Evolutionary conservation across 1,140 invertebrate species (phyloP).

Genomic region (Aporrectodea caliginosa): DNA sequence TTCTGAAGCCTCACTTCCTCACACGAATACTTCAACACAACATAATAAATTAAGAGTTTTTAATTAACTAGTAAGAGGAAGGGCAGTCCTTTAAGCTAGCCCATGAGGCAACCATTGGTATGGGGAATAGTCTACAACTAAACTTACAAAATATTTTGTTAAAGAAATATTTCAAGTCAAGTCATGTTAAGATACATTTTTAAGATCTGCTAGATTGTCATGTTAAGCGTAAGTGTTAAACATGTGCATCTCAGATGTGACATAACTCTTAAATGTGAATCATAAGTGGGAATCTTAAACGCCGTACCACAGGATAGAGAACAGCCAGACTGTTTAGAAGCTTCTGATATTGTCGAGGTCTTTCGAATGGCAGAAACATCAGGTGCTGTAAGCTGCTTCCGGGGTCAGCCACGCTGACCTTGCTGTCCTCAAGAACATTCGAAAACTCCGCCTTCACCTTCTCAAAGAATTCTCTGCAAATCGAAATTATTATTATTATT

Average conservation of each 20-base stretch:
- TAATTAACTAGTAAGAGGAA: background rate
- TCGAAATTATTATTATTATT: too few relatives aligned
- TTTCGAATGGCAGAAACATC: constrained; percentile 40
- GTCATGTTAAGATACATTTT: too few relatives aligned
- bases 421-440: constrained; percentile 33
- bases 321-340: constrained; percentile 37
- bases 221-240: too few relatives aligned
- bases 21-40: constrained; percentile 39
- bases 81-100: too few relatives aligned
- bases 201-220: too few relatives aligned
- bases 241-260: too few relatives aligned
- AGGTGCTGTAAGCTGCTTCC: constrained; percentile 36
- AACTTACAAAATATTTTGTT: too few relatives aligned
- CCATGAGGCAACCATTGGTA: too few relatives aligned
- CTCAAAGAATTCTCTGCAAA: constrained; percentile 39
- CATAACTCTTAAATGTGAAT: too few relatives aligned
- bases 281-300: too few relatives aligned
- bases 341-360: constrained; percentile 39
- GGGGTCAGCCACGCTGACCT: constrained; percentile 36
- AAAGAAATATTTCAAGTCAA: too few relatives aligned
- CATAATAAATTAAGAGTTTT: background rate
- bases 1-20: constrained; percentile 61
- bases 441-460: constrained; percentile 32
- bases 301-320: constrained; percentile 36
- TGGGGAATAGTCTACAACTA: too few relatives aligned